Conservation (phyloP, 2,797 vertebrate species). For the Acipenser ruthenus region DNA sequence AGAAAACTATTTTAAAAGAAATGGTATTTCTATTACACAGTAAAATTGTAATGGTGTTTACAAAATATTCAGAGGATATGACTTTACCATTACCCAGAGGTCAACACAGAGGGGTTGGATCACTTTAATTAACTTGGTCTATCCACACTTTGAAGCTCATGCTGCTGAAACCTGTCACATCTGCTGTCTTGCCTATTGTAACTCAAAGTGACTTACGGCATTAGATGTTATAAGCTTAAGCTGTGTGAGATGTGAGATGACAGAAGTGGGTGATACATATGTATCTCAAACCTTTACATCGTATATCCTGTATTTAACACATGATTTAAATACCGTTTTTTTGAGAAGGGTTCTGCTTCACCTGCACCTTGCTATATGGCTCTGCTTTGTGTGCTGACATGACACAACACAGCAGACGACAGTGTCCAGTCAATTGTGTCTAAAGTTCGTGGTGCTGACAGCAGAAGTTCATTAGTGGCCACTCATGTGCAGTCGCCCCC, state of each 20-base stretch:
- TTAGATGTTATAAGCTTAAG: no score
- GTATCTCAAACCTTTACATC: not conserved
- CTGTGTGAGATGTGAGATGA: not conserved
- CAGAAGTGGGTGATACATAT: not conserved
- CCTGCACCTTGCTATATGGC: not conserved
- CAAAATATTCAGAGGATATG: constrained; percentile 29
- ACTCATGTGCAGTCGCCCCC: constrained; percentile 45
- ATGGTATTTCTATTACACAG: no score
- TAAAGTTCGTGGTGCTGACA: constrained; percentile 44
- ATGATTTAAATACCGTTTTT: not conserved
- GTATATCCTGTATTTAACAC: not conserved
- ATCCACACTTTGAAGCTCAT: no score
- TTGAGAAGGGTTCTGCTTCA: not conserved
- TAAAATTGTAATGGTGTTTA: no score
- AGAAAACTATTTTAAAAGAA: no score
- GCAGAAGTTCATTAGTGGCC: constrained; percentile 55
- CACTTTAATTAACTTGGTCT: no score
- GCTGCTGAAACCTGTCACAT: no score
- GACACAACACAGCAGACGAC: constrained; percentile 46
- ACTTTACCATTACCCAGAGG: constrained; percentile 25
- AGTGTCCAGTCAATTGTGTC: constrained; percentile 36
- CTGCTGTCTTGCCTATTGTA: no score
- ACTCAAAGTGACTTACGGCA: no score
- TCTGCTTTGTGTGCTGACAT: constrained; percentile 34
- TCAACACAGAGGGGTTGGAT: not conserved